Conservation (phyloP, 2,888 invertebrate species). For the Spicauda simplicius region DNA sequence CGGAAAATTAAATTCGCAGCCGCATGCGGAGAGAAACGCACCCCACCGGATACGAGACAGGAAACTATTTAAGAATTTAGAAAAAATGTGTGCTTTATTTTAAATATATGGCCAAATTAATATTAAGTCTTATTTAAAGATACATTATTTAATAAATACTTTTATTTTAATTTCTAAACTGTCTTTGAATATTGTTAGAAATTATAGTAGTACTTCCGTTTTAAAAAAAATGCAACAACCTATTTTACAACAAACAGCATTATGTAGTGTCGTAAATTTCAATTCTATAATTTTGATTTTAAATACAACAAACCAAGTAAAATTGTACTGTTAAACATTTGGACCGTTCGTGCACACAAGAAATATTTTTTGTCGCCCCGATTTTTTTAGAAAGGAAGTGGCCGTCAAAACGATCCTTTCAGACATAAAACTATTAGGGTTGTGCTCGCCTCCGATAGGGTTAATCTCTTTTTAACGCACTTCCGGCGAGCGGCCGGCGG, state of each 20-base stretch:
- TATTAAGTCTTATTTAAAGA: neutral
- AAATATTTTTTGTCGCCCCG: too few relatives aligned
- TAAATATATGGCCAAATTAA: neutral
- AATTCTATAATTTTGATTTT: too few relatives aligned
- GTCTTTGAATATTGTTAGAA: too few relatives aligned
- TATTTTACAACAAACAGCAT: too few relatives aligned
- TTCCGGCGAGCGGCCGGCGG: neutral
- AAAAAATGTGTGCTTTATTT: neutral
- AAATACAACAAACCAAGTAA: too few relatives aligned
- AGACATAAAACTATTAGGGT: neutral
- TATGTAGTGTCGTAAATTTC: too few relatives aligned
- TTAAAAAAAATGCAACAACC: too few relatives aligned
- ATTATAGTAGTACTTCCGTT: too few relatives aligned
- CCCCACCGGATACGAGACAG: neutral
- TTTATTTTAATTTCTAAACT: too few relatives aligned
- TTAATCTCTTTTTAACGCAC: slow-evolving; percentile 9
- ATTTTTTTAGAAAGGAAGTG: neutral
- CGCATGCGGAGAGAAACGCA: neutral
- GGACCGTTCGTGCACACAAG: too few relatives aligned
- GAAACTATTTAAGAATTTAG: neutral
- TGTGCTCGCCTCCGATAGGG: slow-evolving; percentile 4
- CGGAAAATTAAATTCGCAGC: slow-evolving; percentile 1
- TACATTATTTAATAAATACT: too few relatives aligned
- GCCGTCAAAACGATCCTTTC: neutral
- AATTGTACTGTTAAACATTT: too few relatives aligned